Base-by-base conservation (phyloP, 2,797 vertebrate genomes). In the Peromyscus eremicus region DNA sequence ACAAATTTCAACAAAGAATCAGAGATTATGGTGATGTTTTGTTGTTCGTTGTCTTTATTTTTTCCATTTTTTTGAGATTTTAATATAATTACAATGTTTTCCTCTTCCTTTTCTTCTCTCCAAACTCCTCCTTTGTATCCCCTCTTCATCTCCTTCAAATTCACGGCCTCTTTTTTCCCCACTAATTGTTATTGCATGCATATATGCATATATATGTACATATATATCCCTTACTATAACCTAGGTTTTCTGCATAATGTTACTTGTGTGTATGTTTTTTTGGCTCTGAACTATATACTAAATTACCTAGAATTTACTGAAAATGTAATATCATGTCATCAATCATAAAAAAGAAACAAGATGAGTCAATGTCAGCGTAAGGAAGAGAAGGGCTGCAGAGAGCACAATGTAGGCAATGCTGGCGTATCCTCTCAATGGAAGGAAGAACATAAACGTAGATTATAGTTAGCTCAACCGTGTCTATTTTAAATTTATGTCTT, bases 1-100 rank as follows among this genome's bases (percentile, higher is more conserved):
- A 64, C 21, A 92, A 81, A 89, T 80, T 66, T 96, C 40, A 66
- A 88, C 21, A 79, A 94, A 66, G 60, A 96, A 86, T 49, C 60
- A 94, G 77, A 88, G 76, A 81, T 90, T 21, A 57, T 1, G 37
- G 8, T 27, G 21, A 25, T 68, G 12, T 34, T 70, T n/a, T 10
- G 32, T 46, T 86, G 84, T 37, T 86, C 49, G 12, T 5, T 70
- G 49, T 68, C 7, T 9, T 68, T 68, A 34, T 14, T 25, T 70
- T 49, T 70, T 37, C 13, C 0, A 34, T 34, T n/a, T 70, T 70
- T 49, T 70, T 52, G 32, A 86, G 64, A 52, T 9, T 52, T 5
- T 70, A 25, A 76, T 46, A 37, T 10, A 73, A 73, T 70, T 83
- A 64, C 62, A 40, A 43, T 83, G 25, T 32, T 29, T 46, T 7